Conservation (phyloP, 2,888 invertebrate species). For the Andricus curvator region DNA sequence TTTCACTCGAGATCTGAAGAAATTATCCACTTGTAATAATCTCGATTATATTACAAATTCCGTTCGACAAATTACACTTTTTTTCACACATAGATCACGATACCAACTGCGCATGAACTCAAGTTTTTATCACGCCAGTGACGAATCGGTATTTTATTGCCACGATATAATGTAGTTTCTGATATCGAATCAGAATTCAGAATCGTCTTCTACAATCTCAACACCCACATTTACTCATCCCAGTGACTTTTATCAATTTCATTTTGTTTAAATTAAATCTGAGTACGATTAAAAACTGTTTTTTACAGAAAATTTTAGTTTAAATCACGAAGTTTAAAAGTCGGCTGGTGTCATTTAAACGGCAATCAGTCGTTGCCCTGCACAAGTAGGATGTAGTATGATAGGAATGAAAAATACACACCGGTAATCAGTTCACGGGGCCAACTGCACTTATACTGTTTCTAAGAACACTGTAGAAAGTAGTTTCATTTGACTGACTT, state of each 20-base stretch:
- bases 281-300: no score
- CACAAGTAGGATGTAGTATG: not conserved
- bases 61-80: not conserved
- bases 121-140: not conserved
- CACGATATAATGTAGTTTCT: not conserved
- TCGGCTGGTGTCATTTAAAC: not conserved
- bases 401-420: constrained; percentile 6
- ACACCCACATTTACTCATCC: not conserved
- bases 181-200: not conserved
- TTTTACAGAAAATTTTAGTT: not conserved
- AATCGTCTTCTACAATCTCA: not conserved
- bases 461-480: not conserved
- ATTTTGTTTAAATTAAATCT: not conserved
- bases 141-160: not conserved
- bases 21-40: not conserved
- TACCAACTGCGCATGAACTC: not conserved
- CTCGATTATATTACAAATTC: constrained; percentile 3
- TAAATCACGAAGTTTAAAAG: not conserved
- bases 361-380: not conserved
- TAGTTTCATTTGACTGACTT: not conserved
- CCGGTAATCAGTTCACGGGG: not conserved
- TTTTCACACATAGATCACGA: not conserved
- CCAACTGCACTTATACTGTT: not conserved
- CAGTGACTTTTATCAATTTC: not conserved
- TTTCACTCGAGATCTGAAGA: not conserved